Base-by-base conservation (phyloP, 1,140 invertebrate species). In the Drosophila equinoxialis region DNA sequence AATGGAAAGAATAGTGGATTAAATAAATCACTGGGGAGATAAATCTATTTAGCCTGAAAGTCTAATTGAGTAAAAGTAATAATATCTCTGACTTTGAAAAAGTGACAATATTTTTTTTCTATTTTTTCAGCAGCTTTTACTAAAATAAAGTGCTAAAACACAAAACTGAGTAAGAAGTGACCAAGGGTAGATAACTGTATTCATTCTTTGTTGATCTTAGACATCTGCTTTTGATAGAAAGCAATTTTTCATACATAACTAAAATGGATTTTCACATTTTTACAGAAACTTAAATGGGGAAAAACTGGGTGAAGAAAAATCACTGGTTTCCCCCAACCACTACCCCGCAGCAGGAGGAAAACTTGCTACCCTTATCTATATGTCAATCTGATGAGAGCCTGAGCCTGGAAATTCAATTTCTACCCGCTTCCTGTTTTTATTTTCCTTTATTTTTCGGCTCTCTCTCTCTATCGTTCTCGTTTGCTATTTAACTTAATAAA, bases 351-450 rank as follows among this genome's bases (percentile, higher is more conserved):
- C 20, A 51, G 45, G 45, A 51, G 17, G 45, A 51, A 14, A 68
- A 68, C 41, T 75, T 74, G 37, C 10, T 60, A 37, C 35, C 23
- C 63, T 33, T 48, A 81, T 62, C 59, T 59, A 65, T 74, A 17
- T 65, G 66, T 72, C 69, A 75, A 75, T 75, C 69, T 67, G 73
- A 61, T 51, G 45, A 51, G 45, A 51, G 33, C 20, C 35, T 51
- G 8, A 51, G 45, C 45, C 20, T 51, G 45, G 26, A 78, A 78
- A 78, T 74, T 78, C 67, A 78, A 78, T 78, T 78, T 78, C 65
- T 42, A 74, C 20, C 42, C 45, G 45, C 45, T 51, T 51, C 45
- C 45, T 51, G 45, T 51, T 51, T 59, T 59, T 59, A 14, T 37
- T 37, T 37, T 59, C 8, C 17, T 54, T 77, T 37, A 37, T 37